These are phyloP conservation scores for Drosophila colorata DNA, from an alignment of 2,888 invertebrate species.

Conservation along the genomic window DNA sequence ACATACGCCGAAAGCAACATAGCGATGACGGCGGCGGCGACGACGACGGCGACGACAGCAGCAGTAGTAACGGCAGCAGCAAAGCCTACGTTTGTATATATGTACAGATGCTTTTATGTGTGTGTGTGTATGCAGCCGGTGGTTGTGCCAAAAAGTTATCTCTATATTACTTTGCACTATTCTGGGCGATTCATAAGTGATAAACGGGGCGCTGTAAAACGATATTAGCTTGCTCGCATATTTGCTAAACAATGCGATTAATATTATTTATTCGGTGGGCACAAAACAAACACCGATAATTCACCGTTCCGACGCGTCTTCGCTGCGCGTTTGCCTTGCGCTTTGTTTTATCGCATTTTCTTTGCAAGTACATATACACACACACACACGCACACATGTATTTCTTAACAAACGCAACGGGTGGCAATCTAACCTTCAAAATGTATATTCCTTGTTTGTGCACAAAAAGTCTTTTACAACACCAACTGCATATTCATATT, in stretches of 20 bases:
- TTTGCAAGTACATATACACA: constrained; percentile 28
- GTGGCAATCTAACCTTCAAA: constrained; percentile 82
- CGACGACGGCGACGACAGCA: constrained; percentile 10
- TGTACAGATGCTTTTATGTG: not conserved
- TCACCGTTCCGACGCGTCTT: constrained; percentile 32
- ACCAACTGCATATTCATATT: constrained; percentile 42
- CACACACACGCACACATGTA: constrained; percentile 7
- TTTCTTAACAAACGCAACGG: constrained; percentile 57
- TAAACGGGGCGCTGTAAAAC: constrained; percentile 55
- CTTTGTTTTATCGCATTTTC: constrained; percentile 75
- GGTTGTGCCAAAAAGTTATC: constrained; percentile 66
- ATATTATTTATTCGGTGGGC: constrained; percentile 71
- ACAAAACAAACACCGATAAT: constrained; percentile 62
- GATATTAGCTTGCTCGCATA: constrained; percentile 46
- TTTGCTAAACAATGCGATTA: constrained; percentile 69
- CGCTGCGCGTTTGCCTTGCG: constrained; percentile 44
- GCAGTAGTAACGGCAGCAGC: constrained; percentile 30
- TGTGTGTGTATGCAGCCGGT: constrained; percentile 69
- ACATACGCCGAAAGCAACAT: constrained; percentile 37
- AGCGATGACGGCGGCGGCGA: constrained; percentile 28
- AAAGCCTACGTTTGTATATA: not conserved
- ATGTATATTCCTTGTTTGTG: constrained; percentile 53
- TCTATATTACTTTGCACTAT: constrained; percentile 61
- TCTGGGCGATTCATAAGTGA: constrained; percentile 37
- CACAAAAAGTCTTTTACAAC: constrained; percentile 44